Conservation (phyloP, 2,113 vertebrate species). For the Cyphotilapia sp. region DNA sequence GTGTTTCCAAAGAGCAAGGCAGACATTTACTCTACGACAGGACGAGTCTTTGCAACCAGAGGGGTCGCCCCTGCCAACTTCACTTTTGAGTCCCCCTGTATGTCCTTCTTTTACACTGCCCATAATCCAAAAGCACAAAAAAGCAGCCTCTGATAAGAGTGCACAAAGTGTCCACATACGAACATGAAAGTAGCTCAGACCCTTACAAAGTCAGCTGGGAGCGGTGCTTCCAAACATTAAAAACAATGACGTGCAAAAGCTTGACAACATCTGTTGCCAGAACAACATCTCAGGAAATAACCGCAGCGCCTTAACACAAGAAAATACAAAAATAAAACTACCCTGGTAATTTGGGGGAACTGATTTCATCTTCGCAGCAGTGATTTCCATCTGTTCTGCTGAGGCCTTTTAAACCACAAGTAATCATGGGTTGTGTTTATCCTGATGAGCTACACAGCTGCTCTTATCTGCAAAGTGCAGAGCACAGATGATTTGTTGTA, state of each 20-base stretch:
- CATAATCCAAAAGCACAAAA: accelerated
- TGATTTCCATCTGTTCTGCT: neutral
- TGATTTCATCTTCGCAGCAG: neutral
- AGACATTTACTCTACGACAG: neutral
- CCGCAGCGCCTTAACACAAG: neutral
- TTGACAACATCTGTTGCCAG: neutral
- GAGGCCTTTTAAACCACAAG: neutral
- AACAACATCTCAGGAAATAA: neutral
- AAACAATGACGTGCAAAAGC: neutral
- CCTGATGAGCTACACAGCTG: neutral
- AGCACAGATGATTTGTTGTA: neutral
- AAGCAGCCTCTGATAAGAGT: neutral
- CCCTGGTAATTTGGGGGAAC: neutral
- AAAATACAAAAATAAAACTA: neutral
- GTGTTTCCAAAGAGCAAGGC: neutral
- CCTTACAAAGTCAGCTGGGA: neutral
- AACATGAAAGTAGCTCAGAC: neutral
- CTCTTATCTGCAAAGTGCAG: neutral
- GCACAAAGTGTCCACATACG: neutral
- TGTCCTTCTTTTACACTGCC: neutral
- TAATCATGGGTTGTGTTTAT: neutral
- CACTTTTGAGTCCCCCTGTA: neutral
- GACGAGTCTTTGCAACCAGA: neutral
- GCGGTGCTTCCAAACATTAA: neutral
- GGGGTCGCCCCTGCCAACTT: neutral